Evolutionary conservation across 2,888 invertebrate species (phyloP).

Genomic region (Nemotelus nigrinus): DNA sequence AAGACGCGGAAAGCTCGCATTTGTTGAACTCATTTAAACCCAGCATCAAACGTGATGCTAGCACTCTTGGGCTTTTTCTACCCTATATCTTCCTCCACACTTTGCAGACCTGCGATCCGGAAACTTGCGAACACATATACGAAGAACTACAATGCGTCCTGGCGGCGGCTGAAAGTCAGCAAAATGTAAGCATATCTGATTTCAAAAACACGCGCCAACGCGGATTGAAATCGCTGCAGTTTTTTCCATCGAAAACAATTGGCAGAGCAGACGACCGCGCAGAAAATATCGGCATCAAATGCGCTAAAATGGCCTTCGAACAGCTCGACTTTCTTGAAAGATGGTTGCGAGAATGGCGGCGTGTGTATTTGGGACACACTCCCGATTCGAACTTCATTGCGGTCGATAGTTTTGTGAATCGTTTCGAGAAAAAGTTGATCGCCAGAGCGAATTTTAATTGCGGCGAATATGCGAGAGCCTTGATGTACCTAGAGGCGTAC

Average conservation of each 20-base stretch:
- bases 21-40: slow-evolving; percentile 77
- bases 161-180: slow-evolving; percentile 43
- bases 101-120: slow-evolving; percentile 67
- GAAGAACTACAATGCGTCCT: slow-evolving; percentile 71
- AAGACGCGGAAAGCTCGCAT: slow-evolving; percentile 69
- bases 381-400: slow-evolving; percentile 53
- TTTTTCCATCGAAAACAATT: slow-evolving; percentile 47
- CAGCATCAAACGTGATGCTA: slow-evolving; percentile 78
- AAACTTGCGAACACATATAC: slow-evolving; percentile 65
- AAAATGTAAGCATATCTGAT: slow-evolving; percentile 7
- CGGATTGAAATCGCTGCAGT: slow-evolving; percentile 44
- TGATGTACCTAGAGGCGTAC: slow-evolving; percentile 80
- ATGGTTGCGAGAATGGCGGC: slow-evolving; percentile 73
- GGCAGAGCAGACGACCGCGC: slow-evolving; percentile 35
- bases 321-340: slow-evolving; percentile 80
- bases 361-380: slow-evolving; percentile 34
- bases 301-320: slow-evolving; percentile 76
- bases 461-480: slow-evolving; percentile 77
- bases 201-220: slow-evolving; percentile 43
- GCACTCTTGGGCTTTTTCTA: slow-evolving; percentile 77
- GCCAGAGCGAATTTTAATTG: slow-evolving; percentile 80
- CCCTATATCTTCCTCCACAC: slow-evolving; percentile 78
- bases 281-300: slow-evolving; percentile 68
- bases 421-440: slow-evolving; percentile 73
- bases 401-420: slow-evolving; percentile 62